Conservation (phyloP, 1,140 invertebrate genomes). For the Drosophila equinoxialis region DNA sequence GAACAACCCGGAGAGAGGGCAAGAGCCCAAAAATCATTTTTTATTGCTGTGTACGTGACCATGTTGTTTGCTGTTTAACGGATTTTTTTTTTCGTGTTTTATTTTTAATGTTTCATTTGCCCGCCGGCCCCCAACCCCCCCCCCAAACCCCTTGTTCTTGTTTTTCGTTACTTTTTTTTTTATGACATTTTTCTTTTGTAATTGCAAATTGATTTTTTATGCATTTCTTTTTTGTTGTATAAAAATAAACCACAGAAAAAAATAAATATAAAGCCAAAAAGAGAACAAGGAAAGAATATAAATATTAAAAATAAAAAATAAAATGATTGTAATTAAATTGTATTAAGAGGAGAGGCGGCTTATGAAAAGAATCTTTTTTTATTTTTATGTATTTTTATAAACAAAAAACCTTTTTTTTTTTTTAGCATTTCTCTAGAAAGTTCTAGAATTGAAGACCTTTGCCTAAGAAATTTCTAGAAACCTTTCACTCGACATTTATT, state of each 20-base stretch:
- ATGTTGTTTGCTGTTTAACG: slow-evolving; percentile 32
- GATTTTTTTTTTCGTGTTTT: slow-evolving; percentile 41
- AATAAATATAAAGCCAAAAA: background rate
- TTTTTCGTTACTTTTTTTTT: slow-evolving; percentile 40
- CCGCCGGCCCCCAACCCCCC: no score
- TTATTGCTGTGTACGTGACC: slow-evolving; percentile 47
- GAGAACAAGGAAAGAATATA: slow-evolving; percentile 8
- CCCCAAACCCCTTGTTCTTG: background rate
- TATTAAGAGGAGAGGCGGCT: background rate
- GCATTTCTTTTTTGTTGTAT: slow-evolving; percentile 45
- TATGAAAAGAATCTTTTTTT: background rate
- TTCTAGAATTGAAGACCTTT: slow-evolving; percentile 12
- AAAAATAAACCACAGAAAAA: slow-evolving; percentile 3
- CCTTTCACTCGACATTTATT: no score
- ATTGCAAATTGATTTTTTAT: slow-evolving; percentile 70
- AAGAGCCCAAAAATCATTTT: slow-evolving; percentile 59
- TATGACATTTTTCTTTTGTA: slow-evolving; percentile 58
- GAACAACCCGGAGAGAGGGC: slow-evolving; percentile 25
- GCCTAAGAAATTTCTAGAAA: background rate
- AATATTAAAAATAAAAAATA: background rate
- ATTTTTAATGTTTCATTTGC: slow-evolving; percentile 34
- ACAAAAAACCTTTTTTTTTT: no score
- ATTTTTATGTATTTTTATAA: background rate
- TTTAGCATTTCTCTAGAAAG: background rate
- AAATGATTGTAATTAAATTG: slow-evolving; percentile 13